Base-by-base conservation (phyloP, 1,140 invertebrate genomes). In the Cydia splendana region DNA sequence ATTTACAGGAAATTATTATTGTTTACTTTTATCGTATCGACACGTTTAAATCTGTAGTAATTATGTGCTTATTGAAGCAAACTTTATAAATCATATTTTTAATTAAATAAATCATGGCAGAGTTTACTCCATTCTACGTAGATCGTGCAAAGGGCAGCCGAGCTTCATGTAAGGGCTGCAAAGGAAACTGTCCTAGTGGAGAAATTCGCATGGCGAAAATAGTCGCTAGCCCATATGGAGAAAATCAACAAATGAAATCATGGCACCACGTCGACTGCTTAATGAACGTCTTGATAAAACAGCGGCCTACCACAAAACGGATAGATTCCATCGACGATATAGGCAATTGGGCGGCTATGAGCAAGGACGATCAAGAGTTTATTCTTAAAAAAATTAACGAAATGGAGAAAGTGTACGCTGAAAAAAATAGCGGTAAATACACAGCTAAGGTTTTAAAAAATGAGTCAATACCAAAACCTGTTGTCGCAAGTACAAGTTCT, bases 131-230 rank as follows among this genome's bases (percentile, higher is more conserved):
- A 3, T 97, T 96, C 86, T 95, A 93, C 53, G 94, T 96, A 13
- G 97, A 98, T 77, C 94, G 96, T 79, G 97, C 97, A 0, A 98
- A 97, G 91, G 95, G 95, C 0, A 96, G 96, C 0, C 94, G 96
- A 57, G 96, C 97, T 0, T 95, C 95, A n/a, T 98, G 98, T 87
- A 98, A 98, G 86, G 97, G 96, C 88, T 98, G 98, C 88, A 98
- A 98, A 93, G 91, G 95, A 75, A 96, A 96, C 82, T 96, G 97
- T 83, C 95, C 95, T 4, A 95, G 96, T 86, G 96, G 95, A 28
- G 91, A 95, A 57, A 82, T 97, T 48, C 93, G 97, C 75, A 94
- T 98, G 20, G 97, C 95, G 0, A 96, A 98, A 93, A 84, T 97
- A 28, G 95, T 95, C 4, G 84, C 95, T 0, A 98, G 97, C 93